Conservation (phyloP, 2,888 invertebrate species). For the Hydrotaea cyrtoneurina region DNA sequence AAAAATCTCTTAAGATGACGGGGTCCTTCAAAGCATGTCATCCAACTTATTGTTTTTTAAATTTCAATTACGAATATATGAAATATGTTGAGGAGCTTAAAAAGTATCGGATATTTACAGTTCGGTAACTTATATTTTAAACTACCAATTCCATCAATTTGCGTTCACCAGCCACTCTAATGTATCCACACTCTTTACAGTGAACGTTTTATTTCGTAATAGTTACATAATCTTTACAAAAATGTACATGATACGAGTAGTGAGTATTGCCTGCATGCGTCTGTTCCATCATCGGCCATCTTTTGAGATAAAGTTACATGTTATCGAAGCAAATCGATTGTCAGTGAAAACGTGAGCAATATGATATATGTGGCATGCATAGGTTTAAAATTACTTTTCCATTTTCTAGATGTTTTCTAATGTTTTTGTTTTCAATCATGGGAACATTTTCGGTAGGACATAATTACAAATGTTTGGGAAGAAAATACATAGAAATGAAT, state of each 20-base stretch:
- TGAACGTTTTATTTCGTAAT: constrained; percentile 11
- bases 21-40: too few relatives aligned
- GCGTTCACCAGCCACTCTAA: too few relatives aligned
- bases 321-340: constrained; percentile 47
- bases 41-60: too few relatives aligned
- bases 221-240: constrained; percentile 24
- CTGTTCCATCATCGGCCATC: constrained; percentile 17
- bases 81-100: too few relatives aligned
- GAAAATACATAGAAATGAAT: not conserved
- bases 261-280: not conserved
- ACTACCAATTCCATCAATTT: too few relatives aligned
- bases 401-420: not conserved
- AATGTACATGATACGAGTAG: not conserved
- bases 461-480: not conserved
- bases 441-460: not conserved
- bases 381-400: not conserved
- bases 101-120: too few relatives aligned
- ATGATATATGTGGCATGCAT: constrained; percentile 28
- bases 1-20: too few relatives aligned
- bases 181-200: not conserved
- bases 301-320: constrained; percentile 8
- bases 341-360: constrained; percentile 5
- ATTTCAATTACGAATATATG: too few relatives aligned
- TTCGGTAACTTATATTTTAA: too few relatives aligned
- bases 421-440: not conserved